These are phyloP conservation scores for Antheraea yamamai DNA, from an alignment of 2,888 invertebrate genomes.

Conservation along the genomic window DNA sequence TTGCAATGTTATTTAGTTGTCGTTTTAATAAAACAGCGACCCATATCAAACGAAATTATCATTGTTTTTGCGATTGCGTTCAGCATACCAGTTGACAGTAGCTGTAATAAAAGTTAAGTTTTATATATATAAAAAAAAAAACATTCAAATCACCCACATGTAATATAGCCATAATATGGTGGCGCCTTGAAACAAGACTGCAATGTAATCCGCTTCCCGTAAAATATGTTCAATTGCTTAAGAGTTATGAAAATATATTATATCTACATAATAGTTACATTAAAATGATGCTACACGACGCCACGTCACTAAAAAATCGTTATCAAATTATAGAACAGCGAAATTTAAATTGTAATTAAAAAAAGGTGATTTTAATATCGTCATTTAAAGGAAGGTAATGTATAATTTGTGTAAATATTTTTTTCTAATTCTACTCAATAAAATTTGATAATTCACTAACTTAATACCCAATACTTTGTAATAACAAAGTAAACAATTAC, in stretches of 20 bases:
- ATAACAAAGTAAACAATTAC: not conserved
- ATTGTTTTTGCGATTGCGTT: not conserved
- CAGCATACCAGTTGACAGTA: not conserved
- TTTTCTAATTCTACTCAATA: not conserved
- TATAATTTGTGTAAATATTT: not conserved
- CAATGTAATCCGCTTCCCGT: constrained; percentile 16
- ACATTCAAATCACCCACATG: constrained; percentile 10
- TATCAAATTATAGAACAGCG: not conserved
- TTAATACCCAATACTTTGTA: no score
- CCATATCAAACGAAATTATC: no score
- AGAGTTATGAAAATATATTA: not conserved
- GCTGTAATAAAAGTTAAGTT: not conserved
- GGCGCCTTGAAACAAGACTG: constrained; percentile 39
- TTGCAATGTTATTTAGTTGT: no score
- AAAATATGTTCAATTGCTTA: constrained; percentile 16
- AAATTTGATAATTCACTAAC: not conserved
- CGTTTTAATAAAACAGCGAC: not conserved
- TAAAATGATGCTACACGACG: not conserved
- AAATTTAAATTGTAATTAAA: not conserved
- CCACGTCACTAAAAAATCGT: not conserved
- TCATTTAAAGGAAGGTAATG: no score
- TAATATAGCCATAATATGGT: constrained; percentile 20
- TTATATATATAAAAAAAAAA: not conserved
- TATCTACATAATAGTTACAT: constrained; percentile 3
- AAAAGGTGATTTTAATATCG: no score